Evolutionary conservation across 2,797 vertebrate species (phyloP).

Genomic region (Brachymystax lenok): DNA sequence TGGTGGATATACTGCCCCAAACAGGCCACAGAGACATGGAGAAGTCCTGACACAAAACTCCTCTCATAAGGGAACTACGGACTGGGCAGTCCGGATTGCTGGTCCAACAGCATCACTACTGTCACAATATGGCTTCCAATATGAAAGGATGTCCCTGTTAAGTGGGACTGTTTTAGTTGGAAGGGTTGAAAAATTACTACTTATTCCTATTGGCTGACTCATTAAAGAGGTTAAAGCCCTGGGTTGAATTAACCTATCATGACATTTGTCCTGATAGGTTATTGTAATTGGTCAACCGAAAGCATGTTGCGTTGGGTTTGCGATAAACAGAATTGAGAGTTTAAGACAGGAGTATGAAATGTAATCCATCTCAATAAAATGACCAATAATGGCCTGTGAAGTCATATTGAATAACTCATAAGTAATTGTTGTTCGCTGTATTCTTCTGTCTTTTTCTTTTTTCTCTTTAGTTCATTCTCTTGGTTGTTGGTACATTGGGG

Average conservation of each 20-base stretch:
- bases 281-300: not conserved
- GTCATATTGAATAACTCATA: constrained; percentile 10
- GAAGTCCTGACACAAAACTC: constrained; percentile 37
- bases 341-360: not conserved
- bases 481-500: too few relatives aligned
- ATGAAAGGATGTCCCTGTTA: constrained; percentile 18
- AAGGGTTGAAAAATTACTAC: not conserved
- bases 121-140: not conserved
- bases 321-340: not conserved
- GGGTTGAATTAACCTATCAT: not conserved
- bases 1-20: constrained; percentile 32
- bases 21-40: constrained; percentile 43
- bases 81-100: constrained; percentile 37
- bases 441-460: too few relatives aligned
- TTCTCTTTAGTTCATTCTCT: too few relatives aligned
- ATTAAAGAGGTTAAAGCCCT: not conserved
- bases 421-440: not conserved
- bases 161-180: constrained; percentile 5
- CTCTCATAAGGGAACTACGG: constrained; percentile 32
- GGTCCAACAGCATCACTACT: constrained; percentile 8
- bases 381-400: constrained; percentile 21
- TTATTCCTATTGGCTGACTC: not conserved
- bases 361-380: constrained; percentile 31
- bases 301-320: not conserved
- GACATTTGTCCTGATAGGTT: not conserved